Conservation (phyloP, 2,113 vertebrate genomes). For the Percina caprodes region DNA sequence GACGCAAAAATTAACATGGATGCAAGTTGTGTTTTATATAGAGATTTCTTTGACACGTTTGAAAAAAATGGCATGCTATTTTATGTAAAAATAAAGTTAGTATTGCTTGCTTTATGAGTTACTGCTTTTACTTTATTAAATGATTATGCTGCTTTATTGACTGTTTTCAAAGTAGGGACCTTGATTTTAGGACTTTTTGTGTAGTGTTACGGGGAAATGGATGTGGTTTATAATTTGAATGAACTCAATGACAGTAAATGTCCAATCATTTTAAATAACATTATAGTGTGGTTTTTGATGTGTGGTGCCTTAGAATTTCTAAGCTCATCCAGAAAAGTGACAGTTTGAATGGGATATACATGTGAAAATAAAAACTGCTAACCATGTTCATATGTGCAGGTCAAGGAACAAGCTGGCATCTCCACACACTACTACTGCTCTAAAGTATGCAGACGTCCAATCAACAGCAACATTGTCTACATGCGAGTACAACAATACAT, state of each 20-base stretch:
- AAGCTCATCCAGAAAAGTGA: background rate
- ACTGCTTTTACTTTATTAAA: background rate
- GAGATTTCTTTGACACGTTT: background rate
- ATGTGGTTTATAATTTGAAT: background rate
- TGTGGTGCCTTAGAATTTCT: background rate
- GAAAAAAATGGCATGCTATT: background rate
- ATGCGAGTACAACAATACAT: background rate
- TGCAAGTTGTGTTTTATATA: background rate
- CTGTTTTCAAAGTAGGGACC: background rate
- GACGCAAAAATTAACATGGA: background rate
- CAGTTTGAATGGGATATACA: background rate
- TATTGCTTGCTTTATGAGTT: too few relatives aligned
- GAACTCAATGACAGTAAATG: background rate
- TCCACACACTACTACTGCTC: background rate
- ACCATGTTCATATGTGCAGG: conserved; percentile 12
- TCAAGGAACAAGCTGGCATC: background rate
- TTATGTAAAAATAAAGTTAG: background rate
- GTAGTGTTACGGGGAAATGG: background rate
- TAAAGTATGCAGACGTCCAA: background rate
- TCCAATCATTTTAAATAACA: background rate
- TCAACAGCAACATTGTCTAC: background rate
- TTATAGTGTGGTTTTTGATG: background rate
- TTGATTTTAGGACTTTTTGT: background rate
- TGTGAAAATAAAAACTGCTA: background rate
- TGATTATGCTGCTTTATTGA: background rate